Evolutionary conservation across 1,140 invertebrate genomes (phyloP).

Genomic region (Rhyzopertha dominica): DNA sequence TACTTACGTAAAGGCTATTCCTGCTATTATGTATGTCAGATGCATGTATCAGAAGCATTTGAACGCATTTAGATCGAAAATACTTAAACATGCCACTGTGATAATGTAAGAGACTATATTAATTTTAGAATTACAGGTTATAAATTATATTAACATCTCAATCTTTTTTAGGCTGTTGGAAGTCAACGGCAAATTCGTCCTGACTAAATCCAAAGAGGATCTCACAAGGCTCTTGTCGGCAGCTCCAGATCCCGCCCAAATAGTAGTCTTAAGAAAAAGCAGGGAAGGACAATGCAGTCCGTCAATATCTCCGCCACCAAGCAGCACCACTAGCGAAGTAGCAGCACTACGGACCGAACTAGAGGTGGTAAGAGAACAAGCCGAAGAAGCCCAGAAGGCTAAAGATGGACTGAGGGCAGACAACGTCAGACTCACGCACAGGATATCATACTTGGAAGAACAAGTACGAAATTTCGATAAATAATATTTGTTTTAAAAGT

Average conservation of each 20-base stretch:
- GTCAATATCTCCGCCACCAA: slow-evolving; percentile 32
- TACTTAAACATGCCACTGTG: too few relatives aligned
- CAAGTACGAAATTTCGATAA: slow-evolving; percentile 62
- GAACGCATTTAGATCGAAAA: too few relatives aligned
- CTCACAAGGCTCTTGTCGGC: slow-evolving; percentile 58
- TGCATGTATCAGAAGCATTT: too few relatives aligned
- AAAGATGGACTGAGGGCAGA: slow-evolving; percentile 65
- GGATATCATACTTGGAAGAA: slow-evolving; percentile 84
- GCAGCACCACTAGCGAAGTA: slow-evolving; percentile 34
- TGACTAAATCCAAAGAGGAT: slow-evolving; percentile 65
- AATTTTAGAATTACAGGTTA: not conserved
- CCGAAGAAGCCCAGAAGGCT: slow-evolving; percentile 57
- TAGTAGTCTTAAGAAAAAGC: slow-evolving; percentile 48
- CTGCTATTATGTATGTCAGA: too few relatives aligned
- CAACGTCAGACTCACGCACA: slow-evolving; percentile 76
- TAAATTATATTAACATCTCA: too few relatives aligned
- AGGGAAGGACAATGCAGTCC: slow-evolving; percentile 38
- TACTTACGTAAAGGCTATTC: too few relatives aligned
- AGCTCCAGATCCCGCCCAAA: slow-evolving; percentile 52
- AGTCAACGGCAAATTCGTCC: slow-evolving; percentile 73
- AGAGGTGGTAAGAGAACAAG: slow-evolving; percentile 51
- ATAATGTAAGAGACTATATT: too few relatives aligned
- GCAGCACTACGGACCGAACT: slow-evolving; percentile 51
- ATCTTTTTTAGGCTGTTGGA: slow-evolving; percentile 64
- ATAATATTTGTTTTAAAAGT: not conserved